A percentile compares a stretch with the other conserved stretches of the same genome.
Evolutionary conservation across 2,888 invertebrate species (phyloP).

Genomic region (Baccha elongata): DNA sequence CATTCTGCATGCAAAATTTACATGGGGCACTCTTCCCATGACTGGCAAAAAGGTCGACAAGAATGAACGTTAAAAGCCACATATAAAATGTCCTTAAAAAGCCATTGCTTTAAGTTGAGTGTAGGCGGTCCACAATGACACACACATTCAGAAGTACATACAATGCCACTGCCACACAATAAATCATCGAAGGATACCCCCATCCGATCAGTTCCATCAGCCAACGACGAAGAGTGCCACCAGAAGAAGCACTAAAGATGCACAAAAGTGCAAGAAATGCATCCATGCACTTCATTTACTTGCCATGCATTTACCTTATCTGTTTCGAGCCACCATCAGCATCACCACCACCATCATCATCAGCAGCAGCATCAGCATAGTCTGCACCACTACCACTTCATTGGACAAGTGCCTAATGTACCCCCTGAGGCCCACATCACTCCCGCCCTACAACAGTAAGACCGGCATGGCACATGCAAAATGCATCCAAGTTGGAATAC

Average conservation of each 20-base stretch:
- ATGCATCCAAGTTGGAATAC: constrained; percentile 54
- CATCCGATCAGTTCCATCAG: constrained; percentile 41
- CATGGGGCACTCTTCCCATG: constrained; percentile 28
- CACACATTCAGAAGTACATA: constrained; percentile 30
- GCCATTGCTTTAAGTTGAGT: constrained; percentile 69
- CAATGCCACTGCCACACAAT: constrained; percentile 54
- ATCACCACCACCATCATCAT: constrained; percentile 50
- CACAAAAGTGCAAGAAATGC: constrained; percentile 74
- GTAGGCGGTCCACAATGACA: constrained; percentile 69
- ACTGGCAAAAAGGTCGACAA: constrained; percentile 37
- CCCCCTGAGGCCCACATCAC: constrained; percentile 13
- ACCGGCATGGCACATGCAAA: constrained; percentile 49
- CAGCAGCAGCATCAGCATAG: constrained; percentile 31
- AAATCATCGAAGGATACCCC: constrained; percentile 71
- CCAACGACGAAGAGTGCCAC: constrained; percentile 53
- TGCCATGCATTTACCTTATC: constrained; percentile 69
- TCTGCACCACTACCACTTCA: constrained; percentile 31
- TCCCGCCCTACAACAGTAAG: neutral
- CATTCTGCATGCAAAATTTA: constrained; percentile 60
- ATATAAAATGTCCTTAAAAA: constrained; percentile 70
- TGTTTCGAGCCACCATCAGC: constrained; percentile 64
- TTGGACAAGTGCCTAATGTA: constrained; percentile 71
- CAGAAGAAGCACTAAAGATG: constrained; percentile 60
- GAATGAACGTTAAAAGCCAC: constrained; percentile 41
- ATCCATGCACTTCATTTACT: constrained; percentile 73